Conservation (phyloP, 2,888 invertebrate genomes). For the Romanomermis culicivorax region DNA sequence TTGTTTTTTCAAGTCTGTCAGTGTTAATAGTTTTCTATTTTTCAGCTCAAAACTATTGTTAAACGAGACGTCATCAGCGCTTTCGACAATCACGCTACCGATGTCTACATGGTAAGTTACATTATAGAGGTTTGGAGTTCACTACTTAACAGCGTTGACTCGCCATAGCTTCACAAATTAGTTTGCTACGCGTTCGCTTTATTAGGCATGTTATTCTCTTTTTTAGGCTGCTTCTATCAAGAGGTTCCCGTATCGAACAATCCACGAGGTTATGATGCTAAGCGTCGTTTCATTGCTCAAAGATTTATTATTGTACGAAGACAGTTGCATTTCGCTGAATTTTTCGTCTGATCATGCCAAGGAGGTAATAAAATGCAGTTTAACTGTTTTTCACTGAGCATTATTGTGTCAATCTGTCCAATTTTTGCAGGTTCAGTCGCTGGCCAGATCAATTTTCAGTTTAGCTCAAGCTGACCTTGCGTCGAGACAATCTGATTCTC, state of each 20-base stretch:
- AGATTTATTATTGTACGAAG: slow-evolving; percentile 68
- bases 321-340: no score
- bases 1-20: not conserved
- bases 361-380: no score
- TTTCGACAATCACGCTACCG: slow-evolving; percentile 60
- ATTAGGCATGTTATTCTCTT: no score
- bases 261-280: slow-evolving; percentile 77
- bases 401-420: not conserved
- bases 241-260: slow-evolving; percentile 74
- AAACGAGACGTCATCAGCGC: slow-evolving; percentile 58
- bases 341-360: no score
- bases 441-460: slow-evolving; percentile 60
- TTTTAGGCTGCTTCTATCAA: slow-evolving; percentile 35
- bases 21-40: slow-evolving; percentile 3
- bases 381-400: no score
- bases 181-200: no score
- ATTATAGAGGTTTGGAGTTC: no score
- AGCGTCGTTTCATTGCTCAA: slow-evolving; percentile 73
- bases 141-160: no score
- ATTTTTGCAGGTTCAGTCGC: slow-evolving; percentile 50
- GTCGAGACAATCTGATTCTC: slow-evolving; percentile 41
- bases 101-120: slow-evolving; percentile 45
- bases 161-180: no score
- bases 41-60: slow-evolving; percentile 47
- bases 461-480: slow-evolving; percentile 71